These are phyloP conservation scores for Noctua fimbriata DNA, from an alignment of 2,888 invertebrate species.

Conservation along the genomic window DNA sequence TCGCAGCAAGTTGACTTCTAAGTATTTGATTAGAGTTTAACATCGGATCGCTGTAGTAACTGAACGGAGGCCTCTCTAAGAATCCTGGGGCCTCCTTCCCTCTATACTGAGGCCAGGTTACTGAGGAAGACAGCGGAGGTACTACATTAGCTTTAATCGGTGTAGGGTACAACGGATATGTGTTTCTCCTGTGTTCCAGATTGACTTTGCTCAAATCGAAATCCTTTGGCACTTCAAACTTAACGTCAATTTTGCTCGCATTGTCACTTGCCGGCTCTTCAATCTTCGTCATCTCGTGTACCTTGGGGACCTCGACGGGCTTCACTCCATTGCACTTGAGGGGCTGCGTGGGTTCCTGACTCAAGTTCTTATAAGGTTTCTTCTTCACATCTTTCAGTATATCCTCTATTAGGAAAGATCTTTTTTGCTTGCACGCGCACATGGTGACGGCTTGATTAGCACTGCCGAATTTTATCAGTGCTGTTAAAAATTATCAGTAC, in stretches of 20 bases:
- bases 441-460: conserved; percentile 77
- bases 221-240: conserved; percentile 76
- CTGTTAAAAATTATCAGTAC: conserved; percentile 78
- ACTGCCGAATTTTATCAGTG: conserved; percentile 86
- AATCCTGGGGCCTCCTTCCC: conserved; percentile 74
- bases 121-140: conserved; percentile 53
- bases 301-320: conserved; percentile 37
- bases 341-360: conserved; percentile 77
- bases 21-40: conserved; percentile 81
- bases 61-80: conserved; percentile 75
- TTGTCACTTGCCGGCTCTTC: conserved; percentile 60
- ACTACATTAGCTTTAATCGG: conserved; percentile 79
- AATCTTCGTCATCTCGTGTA: conserved; percentile 26
- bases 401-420: conserved; percentile 86
- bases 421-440: conserved; percentile 87
- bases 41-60: conserved; percentile 82
- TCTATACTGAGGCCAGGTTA: conserved; percentile 76
- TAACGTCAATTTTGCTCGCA: conserved; percentile 71
- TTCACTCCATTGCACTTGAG: conserved; percentile 70
- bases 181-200: conserved; percentile 77
- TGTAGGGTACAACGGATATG: conserved; percentile 83
- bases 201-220: conserved; percentile 69
- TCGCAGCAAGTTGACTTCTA: conserved; percentile 81
- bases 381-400: conserved; percentile 81
- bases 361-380: conserved; percentile 77